Base-by-base conservation (phyloP, 1,140 invertebrate genomes). In the Dryas iulia region DNA sequence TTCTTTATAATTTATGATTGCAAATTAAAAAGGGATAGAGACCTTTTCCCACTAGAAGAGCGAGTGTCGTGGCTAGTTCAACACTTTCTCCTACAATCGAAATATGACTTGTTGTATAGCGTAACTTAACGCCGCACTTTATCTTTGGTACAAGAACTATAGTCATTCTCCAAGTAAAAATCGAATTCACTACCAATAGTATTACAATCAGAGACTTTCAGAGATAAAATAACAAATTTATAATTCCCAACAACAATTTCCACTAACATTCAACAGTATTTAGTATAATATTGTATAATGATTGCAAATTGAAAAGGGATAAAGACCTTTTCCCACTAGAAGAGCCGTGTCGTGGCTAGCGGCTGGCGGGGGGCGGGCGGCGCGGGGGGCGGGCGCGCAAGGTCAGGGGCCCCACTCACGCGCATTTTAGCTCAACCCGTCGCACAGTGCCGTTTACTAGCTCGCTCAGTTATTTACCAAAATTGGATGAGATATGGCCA, bases 321-420 rank as follows among this genome's bases (percentile, higher is more conserved):
- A 66, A 58, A 66, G 57, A 67, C 58, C 39, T 60, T 67, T 67
- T 67, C 58, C 39, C 58, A 67, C 28, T 56, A 59, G 65, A 52
- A 47, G 28, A 33, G 18, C 62, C 39, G 65, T 54, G 39, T 28
- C 64, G 24, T 59, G 57, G 39, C 65, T 59, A 66, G 57, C 11
- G 65, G 47, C 47, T 25, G 23, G 12, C 33, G 62, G 18, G 35
- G 60, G 10, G 52, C 18, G 67, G 59, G 57, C 56, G 54, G 59
- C 47, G 58, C 65, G 10, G 62, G 78, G 28, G 64, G 58, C 26
- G 61, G 33, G 74, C 64, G 66, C 66, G 68, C 82, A 83, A 83
- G 81, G 81, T 84, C 82, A 84, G 81, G 82, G 81, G 83, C 83
- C 81, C 79, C 58, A 56, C 69, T 53, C 60, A 35, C 69, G 64